phyloP scores from a whole-genome alignment of 2,797 vertebrate species.

The Dallia pectoralis region DNA sequence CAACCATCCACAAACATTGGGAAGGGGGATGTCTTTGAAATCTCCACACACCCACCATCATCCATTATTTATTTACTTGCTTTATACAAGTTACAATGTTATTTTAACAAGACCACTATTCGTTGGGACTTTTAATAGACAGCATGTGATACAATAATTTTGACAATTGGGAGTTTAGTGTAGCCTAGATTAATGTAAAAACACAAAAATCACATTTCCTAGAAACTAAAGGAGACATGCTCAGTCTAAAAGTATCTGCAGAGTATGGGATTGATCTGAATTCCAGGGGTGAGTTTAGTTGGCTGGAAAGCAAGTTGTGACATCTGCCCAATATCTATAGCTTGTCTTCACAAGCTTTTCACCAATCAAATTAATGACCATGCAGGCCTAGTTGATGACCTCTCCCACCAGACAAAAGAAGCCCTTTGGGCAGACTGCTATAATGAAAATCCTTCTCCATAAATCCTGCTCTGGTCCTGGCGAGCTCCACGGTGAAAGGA shows the following conservation, averaged over 20 bases:
- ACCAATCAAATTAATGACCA: conserved; percentile 13
- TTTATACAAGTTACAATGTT: background rate
- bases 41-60: background rate
- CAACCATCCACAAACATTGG: background rate
- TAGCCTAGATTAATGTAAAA: background rate
- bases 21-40: background rate
- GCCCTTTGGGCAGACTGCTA: conserved; percentile 17
- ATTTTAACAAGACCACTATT: background rate
- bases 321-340: conserved; percentile 10
- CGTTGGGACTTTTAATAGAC: background rate
- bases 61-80: background rate
- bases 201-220: background rate
- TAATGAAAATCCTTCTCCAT: conserved; percentile 37
- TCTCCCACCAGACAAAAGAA: conserved; percentile 19
- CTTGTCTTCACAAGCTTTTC: background rate
- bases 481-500: conserved; percentile 37
- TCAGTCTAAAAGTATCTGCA: background rate
- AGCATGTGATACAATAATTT: background rate
- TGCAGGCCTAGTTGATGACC: conserved; percentile 12
- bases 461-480: conserved; percentile 36
- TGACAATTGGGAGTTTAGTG: background rate
- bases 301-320: background rate
- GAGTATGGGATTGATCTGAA: background rate
- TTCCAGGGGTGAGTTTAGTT: background rate
- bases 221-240: background rate